Percentiles rank a stretch among this genome's conserved stretches.
Evolutionary conservation across 2,797 vertebrate species (phyloP).

Genomic region (Crenuchus spilurus): DNA sequence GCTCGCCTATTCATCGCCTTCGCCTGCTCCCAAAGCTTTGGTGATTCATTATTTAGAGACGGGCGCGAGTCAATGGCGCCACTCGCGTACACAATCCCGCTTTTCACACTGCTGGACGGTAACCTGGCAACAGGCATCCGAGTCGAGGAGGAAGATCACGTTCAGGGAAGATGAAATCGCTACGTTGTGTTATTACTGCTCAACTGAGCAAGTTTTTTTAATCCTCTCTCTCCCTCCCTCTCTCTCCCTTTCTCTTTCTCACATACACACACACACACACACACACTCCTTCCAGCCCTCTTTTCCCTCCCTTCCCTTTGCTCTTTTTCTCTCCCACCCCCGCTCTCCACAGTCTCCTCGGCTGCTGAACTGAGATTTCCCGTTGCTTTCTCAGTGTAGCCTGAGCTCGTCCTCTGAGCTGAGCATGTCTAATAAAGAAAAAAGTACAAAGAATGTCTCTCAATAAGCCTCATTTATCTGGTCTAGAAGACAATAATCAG

Average conservation of each 20-base stretch:
- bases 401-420: background rate
- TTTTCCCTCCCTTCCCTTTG: constrained; percentile 3
- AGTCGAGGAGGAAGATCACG: constrained; percentile 56
- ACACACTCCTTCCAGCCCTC: background rate
- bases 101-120: constrained; percentile 58
- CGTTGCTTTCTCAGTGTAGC: constrained; percentile 27
- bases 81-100: constrained; percentile 42
- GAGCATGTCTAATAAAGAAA: too few species aligned
- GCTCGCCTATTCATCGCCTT: constrained; percentile 54
- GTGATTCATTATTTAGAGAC: constrained; percentile 60
- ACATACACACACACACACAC: too few species aligned
- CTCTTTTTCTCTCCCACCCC: constrained; percentile 16
- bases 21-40: constrained; percentile 39
- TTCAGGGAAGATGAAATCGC: constrained; percentile 53
- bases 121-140: constrained; percentile 68
- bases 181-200: constrained; percentile 48
- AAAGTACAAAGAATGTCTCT: too few species aligned
- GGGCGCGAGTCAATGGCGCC: constrained; percentile 52
- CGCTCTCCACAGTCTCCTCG: constrained; percentile 28
- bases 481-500: too few species aligned
- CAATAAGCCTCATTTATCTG: too few species aligned
- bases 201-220: constrained; percentile 36
- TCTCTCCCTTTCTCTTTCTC: background rate
- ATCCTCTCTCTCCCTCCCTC: constrained; percentile 11
- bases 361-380: constrained; percentile 31